Evolutionary conservation across 2,797 vertebrate species (phyloP).

Genomic region (Eurystomus glaucurus): DNA sequence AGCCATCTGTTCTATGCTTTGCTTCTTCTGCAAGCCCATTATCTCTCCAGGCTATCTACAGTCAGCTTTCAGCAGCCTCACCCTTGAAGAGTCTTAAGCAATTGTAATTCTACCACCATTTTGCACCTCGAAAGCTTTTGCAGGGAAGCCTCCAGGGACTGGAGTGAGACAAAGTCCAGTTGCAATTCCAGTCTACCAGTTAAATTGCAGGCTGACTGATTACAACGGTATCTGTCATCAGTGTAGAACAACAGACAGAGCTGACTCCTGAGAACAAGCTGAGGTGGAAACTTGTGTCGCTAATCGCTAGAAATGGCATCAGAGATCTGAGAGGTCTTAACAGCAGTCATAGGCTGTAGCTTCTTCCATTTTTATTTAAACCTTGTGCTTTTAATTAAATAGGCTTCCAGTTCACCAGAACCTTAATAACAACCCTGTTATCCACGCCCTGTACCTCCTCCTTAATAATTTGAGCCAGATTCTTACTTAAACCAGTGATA

Average conservation of each 20-base stretch:
- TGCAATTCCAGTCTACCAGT: not conserved
- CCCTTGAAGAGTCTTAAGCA: slow-evolving; percentile 5
- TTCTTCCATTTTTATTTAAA: slow-evolving; percentile 14
- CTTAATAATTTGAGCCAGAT: not conserved
- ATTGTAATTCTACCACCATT: slow-evolving; percentile 23
- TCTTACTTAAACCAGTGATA: not conserved
- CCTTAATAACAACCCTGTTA: not conserved
- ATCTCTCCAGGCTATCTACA: slow-evolving; percentile 3
- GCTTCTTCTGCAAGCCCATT: slow-evolving; percentile 37
- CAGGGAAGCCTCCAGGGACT: not conserved
- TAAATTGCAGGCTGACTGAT: not conserved
- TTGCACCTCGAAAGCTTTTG: slow-evolving; percentile 13
- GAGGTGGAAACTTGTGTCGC: not conserved
- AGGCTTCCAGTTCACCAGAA: not conserved
- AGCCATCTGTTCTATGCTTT: not conserved
- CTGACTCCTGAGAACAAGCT: not conserved
- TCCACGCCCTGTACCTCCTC: not conserved
- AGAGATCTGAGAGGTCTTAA: not conserved
- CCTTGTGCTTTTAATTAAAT: not conserved
- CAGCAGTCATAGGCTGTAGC: not conserved
- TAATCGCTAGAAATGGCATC: not conserved
- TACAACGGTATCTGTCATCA: not conserved
- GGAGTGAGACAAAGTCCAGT: not conserved
- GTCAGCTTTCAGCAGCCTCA: not conserved
- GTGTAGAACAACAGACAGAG: not conserved